Percentiles rank a stretch among this genome's conserved stretches.
Evolutionary conservation across 1,140 invertebrate genomes (phyloP).

Genomic region (Drosophila insularis): DNA sequence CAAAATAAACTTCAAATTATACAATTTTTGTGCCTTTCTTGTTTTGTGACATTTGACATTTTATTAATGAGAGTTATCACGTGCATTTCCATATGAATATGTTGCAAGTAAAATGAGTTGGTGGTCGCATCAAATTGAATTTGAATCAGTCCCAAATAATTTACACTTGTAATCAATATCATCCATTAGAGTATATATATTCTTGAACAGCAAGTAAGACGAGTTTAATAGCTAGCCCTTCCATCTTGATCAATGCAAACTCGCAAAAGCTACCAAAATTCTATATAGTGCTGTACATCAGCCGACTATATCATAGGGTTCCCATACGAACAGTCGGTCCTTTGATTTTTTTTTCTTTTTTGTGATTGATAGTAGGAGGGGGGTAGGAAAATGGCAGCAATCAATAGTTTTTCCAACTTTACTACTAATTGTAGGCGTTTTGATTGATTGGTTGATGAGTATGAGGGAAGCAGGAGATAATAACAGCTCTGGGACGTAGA

Average conservation of each 20-base stretch:
- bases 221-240: too few species aligned
- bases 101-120: not conserved
- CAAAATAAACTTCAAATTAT: slow-evolving; percentile 10
- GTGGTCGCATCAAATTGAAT: not conserved
- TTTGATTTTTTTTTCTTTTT: not conserved
- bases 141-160: not conserved
- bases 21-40: not conserved
- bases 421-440: not conserved
- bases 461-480: not conserved
- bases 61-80: slow-evolving; percentile 31
- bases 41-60: slow-evolving; percentile 41
- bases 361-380: not conserved
- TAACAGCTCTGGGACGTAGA: not conserved
- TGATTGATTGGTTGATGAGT: not conserved
- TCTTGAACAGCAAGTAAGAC: too few species aligned
- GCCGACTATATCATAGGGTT: too few species aligned
- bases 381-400: not conserved
- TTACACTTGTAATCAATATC: too few species aligned
- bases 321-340: too few species aligned
- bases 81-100: slow-evolving; percentile 7
- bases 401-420: not conserved
- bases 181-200: too few species aligned
- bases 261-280: too few species aligned
- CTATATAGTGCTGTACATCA: too few species aligned
- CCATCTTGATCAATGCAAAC: too few species aligned